Base-by-base conservation (phyloP, 2,888 invertebrate genomes). In the Meta bourneti region DNA sequence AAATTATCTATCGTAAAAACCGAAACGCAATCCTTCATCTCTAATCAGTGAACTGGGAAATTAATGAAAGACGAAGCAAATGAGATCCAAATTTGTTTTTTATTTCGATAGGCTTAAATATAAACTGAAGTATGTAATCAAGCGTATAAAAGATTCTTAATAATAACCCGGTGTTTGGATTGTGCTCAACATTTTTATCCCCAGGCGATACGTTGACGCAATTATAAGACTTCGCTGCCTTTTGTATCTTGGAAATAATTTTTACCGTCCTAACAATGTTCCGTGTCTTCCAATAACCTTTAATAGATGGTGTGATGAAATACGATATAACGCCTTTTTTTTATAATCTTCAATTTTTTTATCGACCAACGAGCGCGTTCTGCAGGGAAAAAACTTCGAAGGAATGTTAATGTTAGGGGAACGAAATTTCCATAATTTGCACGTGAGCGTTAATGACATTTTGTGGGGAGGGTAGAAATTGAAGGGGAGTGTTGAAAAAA, bases 241-340 rank as follows among this genome's bases (percentile, higher is more conserved):
- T 84, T 74, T 20, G 61, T 75, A 61, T 71, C 71, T 16, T 48
- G 54, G 51, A 72, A 87, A 79, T 80, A 80, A 79, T 80, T 80
- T 72, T 71, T 54, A 71, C 13, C 72, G 34, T 69, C 8, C 54
- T 20, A 20, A 34, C 87, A 78, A 79, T 72, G 71, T 80, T 86
- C 78, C 69, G 20, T 51, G 79, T 87, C 71, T 79, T 79, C 80
- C 78, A 87, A 87, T 80, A 87, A 79, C 80, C 34, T 48, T 79
- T 11, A 79, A 87, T 72, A 80, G 70, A 87, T 52, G 79, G 49
- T 51, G 70, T 72, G 78, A n/a, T 74, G 79, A 52, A 79, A 79
- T 80, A 71, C 80, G 71, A 79, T 80, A 79, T 54, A 34, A 13
- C 13, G 13, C n/a, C 34, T 52, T 71, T 79, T 52, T 77, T 79